Base-by-base conservation (phyloP, 2,888 invertebrate genomes). In the Dermolepida albohirtum region DNA sequence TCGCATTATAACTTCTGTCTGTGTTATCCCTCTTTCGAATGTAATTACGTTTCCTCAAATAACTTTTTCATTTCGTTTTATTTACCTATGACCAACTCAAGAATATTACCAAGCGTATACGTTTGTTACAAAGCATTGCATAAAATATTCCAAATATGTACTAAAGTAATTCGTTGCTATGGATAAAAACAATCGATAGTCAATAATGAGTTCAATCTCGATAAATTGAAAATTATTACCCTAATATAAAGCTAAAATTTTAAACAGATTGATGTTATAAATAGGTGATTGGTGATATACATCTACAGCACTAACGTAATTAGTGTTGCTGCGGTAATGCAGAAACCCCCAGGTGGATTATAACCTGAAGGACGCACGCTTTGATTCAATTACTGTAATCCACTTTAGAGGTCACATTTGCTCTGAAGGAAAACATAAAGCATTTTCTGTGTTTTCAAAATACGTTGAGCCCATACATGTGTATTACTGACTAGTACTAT, bases 381-480 rank as follows among this genome's bases (percentile, higher is more conserved):
- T 47, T 59, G 59, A 59, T 59, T 59, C 59, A 59, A 59, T 59
- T 59, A 59, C 17, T 8, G 34, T 59, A 59, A 59, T 59, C 59
- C 43, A 22, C 41, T 14, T 59, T 59, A 27, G 22, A 43, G 27
- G 43, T 59, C 44, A 39, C 51, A 14, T 8, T 27, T 11, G 10
- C 29, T 6, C 2, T 51, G 1, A 22, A 17, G n/a, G 11, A 2
- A 27, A n/a, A 51, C 17, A 2, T 17, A 50, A 5, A 22, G n/a
- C n/a, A n/a, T n/a, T n/a, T n/a, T n/a, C n/a, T n/a, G n/a, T n/a
- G 22, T 22, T 22, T 22, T 22, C 4, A 22, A 22, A 22, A 4
- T 22, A 22, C 22, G 22, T n/a, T n/a, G n/a, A n/a, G n/a, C n/a
- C n/a, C n/a, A n/a, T n/a, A n/a, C n/a, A n/a, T n/a, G n/a, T n/a